Base-by-base conservation (phyloP, 2,113 vertebrate genomes). In the Dicaeum eximium region DNA sequence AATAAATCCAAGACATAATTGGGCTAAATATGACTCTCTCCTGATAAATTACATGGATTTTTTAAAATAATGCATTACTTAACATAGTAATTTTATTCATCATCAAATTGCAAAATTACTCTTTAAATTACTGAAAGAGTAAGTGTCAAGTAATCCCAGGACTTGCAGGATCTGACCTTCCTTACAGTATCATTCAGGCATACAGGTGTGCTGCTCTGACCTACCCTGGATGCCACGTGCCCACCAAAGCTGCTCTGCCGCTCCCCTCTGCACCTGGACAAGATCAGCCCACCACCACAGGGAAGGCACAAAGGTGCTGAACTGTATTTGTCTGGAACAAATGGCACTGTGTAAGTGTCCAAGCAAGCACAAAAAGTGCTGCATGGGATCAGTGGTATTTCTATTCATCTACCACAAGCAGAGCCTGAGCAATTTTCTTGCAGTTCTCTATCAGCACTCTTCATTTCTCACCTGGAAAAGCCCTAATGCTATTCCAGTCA, bases 401-500 rank as follows among this genome's bases (percentile, higher is more conserved):
- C 42, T 72, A 33, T 35, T 71, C 8, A 72, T 65, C 44, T 7
- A 5, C 51, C 20, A 70, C 4, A 88, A 61, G 51, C 40, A 72
- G 9, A 84, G 40, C 18, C 53, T 56, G 44, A 54, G 56, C 6
- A 56, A 70, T 82, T 70, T 58, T 75, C 86, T 72, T 67, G 37
- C 47, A 30, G 23, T 54, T 83, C 42, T 90, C 60, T 64, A 66
- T 67, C 67, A 92, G 21, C 37, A n/a, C 15, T 90, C 60, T 80
- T 90, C 42, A 86, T 54, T 94, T 88, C 56, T 93, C 92, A 95
- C 90, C 85, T 90, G 56, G 53, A 82, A 93, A 91, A 90, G 15
- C 38, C 77, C 82, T 73, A 38, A 54, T 75, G 66, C 28, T 95
- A 45, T 88, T 88, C 35, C 75, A 78, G 30, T 56, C 62, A 50